A percentile compares a stretch with the other conserved stretches of the same genome.
Conservation (phyloP, 2,797 vertebrate species). For the Sebastes paucispinis region DNA sequence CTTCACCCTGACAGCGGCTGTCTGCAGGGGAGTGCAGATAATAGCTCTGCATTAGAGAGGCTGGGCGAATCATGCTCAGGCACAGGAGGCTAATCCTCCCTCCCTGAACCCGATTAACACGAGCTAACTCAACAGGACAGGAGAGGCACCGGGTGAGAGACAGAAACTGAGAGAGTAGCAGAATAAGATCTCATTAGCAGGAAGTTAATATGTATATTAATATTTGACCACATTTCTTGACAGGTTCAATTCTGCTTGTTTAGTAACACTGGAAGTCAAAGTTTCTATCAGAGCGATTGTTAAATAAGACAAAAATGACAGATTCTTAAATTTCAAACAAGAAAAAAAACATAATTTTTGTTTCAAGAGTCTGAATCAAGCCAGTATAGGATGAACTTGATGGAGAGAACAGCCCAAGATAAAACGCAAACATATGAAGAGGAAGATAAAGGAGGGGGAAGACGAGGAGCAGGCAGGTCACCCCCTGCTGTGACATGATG, state of each 20-base stretch:
- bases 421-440: neutral
- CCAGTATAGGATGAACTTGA: neutral
- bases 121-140: constrained; percentile 51
- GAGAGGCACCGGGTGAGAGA: constrained; percentile 19
- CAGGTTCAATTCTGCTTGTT: neutral
- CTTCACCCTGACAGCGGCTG: constrained; percentile 23
- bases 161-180: constrained; percentile 10
- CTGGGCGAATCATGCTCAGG: constrained; percentile 49
- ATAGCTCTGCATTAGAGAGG: constrained; percentile 61
- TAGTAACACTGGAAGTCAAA: neutral
- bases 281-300: neutral
- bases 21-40: constrained; percentile 44
- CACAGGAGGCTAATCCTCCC: constrained; percentile 74
- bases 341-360: neutral
- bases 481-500: constrained; percentile 39
- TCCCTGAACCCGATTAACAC: constrained; percentile 75
- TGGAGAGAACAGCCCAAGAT: neutral
- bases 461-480: constrained; percentile 1
- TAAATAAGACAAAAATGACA: neutral
- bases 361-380: neutral
- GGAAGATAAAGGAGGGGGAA: neutral
- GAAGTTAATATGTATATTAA: neutral
- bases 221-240: neutral
- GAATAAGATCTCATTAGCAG: constrained; percentile 2
- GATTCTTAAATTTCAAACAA: neutral